Evolutionary conservation across 1,140 invertebrate genomes (phyloP).

Genomic region (Leucophenga varia): DNA sequence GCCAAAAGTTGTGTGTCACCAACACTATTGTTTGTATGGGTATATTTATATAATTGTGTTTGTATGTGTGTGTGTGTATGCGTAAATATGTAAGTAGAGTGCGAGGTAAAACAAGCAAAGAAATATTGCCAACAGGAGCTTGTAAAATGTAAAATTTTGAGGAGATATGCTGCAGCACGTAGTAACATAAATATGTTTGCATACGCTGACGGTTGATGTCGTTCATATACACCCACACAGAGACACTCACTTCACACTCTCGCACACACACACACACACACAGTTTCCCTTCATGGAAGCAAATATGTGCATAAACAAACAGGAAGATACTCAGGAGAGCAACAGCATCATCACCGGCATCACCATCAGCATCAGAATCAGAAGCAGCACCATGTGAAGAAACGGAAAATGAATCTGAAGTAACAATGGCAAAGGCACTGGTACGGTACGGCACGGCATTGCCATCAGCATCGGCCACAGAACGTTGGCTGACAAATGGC

Average conservation of each 20-base stretch:
- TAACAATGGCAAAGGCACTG: no score
- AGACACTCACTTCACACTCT: not conserved
- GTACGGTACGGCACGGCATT: no score
- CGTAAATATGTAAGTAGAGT: constrained; percentile 6
- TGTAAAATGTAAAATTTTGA: constrained; percentile 30
- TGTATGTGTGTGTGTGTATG: constrained; percentile 9
- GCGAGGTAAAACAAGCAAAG: constrained; percentile 11
- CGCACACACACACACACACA: not conserved
- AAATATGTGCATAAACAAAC: constrained; percentile 14
- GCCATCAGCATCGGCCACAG: no score
- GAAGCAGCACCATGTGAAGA: no score
- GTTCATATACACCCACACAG: no score
- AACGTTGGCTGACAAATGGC: no score
- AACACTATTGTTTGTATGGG: constrained; percentile 1
- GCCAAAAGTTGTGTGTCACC: constrained; percentile 33
- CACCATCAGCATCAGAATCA: constrained; percentile 5
- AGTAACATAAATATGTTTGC: constrained; percentile 36
- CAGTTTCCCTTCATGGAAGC: not conserved
- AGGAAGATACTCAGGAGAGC: constrained; percentile 19
- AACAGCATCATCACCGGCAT: constrained; percentile 11
- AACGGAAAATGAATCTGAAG: no score
- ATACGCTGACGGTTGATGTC: constrained; percentile 15
- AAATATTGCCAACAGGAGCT: constrained; percentile 10
- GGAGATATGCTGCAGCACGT: constrained; percentile 33
- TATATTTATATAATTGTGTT: no score